Base-by-base conservation (phyloP, 2,113 vertebrate species). In the Tringa solitaria region DNA sequence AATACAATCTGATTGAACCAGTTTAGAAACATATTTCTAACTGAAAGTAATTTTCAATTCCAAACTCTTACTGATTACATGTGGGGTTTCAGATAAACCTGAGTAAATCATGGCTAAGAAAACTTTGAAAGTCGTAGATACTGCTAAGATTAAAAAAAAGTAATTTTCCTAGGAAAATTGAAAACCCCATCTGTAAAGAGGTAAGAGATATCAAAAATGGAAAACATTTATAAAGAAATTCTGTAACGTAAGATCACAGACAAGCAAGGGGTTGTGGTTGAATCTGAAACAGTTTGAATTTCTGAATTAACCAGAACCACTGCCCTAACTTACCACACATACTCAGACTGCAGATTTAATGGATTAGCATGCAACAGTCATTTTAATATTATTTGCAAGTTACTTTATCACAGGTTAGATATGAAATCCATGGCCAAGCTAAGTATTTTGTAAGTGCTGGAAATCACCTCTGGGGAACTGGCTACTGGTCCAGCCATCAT, bases 401-500 rank as follows among this genome's bases (percentile, higher is more conserved):
- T 1, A 64, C 17, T 74, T 81, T 48, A 53, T 20, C 1, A 2
- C 41, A 80, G 20, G 45, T 50, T 59, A 84, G 7, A 30, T 45
- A 80, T 21, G 60, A 77, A 93, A 92, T 51, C 70, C 60, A 30
- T 3, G 56, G 43, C 18, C 43, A 89, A 92, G 26, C 16, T 67
- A 81, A 77, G 30, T 22, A 72, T 48, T 94, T 68, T n/a, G 1
- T 19, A 91, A 93, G 10, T 23, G 64, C 4, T 92, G 59, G n/a
- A 56, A 85, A 77, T 54, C 94, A 98, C 98, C 99, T 99, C 98
- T 32, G 97, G 69, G 30, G 96, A 97, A 67, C 92, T 98, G 53
- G 98, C 89, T 7, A 97, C 84, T 14, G 99, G 99, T 67, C 98
- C 99, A 10, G 98, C 86, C 98, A 99, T 98, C 98, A 99, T 98